Base-by-base conservation (phyloP, 1,140 invertebrate species). In the Idris sp. region DNA sequence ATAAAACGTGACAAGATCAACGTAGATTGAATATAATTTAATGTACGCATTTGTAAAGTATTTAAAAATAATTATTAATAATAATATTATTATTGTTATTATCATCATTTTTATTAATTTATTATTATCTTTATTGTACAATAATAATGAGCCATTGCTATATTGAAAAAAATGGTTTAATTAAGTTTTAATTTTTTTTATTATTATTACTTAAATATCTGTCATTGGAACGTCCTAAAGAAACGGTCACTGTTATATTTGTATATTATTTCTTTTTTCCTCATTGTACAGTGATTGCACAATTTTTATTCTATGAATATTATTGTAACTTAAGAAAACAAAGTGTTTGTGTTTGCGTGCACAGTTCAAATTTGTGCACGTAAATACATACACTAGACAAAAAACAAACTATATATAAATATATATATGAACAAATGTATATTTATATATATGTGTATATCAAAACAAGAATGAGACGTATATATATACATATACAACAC, bases 201-300 rank as follows among this genome's bases (percentile, higher is more conserved):
- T 25, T 40, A 51, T 46, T 46, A 73, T 56, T 68, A 56, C 44
- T 74, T 67, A 54, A 74, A 67, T 74, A 74, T 67, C 56, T 67
- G 61, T 67, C 54, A 67, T 58, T 53, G 54, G 53, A 65, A 56
- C 53, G 59, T 73, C 69, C 26, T 40, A 59, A 53, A 79, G 69
- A 75, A 80, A 80, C 68, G 74, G 74, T 79, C 76, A 81, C 69
- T 80, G 78, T 83, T 81, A 78, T 61, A 76, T 78, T 74, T 75
- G 64, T 65, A 67, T 65, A 77, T 25, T 73, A 26, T 77, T 65
- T 62, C 53, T 76, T 79, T 80, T n/a, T 77, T 76, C 56, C 75
- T 77, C 59, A 71, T 78, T 78, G 73, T 74, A 76, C 71, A 79
- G 46, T 77, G 56, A 81, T 79, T 80, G 77, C 80, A 79, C 77